Conservation (phyloP, 2,797 vertebrate species). For the Potorous gilbertii region DNA sequence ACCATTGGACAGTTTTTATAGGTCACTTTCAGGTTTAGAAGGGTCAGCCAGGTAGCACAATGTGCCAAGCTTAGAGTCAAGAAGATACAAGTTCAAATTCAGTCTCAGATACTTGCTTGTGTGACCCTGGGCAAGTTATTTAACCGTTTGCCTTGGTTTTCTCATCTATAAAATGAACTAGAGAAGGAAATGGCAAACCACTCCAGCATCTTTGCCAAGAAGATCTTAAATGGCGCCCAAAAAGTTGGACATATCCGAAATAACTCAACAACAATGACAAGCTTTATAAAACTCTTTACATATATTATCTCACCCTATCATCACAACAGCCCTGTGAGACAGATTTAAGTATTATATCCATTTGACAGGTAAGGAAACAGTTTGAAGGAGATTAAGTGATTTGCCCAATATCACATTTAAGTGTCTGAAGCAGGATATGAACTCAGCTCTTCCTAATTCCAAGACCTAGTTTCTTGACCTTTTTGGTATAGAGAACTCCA, state of each 20-base stretch:
- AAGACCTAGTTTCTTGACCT: neutral
- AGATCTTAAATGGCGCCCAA: neutral
- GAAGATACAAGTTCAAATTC: neutral
- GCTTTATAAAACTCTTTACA: no score
- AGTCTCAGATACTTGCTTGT: neutral
- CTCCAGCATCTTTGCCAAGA: neutral
- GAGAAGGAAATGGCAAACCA: neutral
- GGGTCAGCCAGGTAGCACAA: neutral
- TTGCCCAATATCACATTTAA: no score
- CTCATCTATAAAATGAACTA: neutral
- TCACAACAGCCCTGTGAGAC: neutral
- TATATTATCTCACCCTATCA: neutral
- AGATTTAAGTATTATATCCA: neutral
- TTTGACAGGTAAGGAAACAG: no score
- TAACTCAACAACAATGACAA: neutral
- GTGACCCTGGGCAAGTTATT: neutral
- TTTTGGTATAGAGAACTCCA: neutral
- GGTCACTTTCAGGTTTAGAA: neutral
- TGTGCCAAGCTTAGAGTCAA: neutral
- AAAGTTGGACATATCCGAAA: neutral
- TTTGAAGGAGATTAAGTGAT: no score
- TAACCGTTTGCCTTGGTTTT: neutral
- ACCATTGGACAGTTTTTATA: neutral
- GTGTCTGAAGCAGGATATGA: neutral
- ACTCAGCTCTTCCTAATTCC: neutral